Base-by-base conservation (phyloP, 2,797 vertebrate species). In the Ara ararauna region DNA sequence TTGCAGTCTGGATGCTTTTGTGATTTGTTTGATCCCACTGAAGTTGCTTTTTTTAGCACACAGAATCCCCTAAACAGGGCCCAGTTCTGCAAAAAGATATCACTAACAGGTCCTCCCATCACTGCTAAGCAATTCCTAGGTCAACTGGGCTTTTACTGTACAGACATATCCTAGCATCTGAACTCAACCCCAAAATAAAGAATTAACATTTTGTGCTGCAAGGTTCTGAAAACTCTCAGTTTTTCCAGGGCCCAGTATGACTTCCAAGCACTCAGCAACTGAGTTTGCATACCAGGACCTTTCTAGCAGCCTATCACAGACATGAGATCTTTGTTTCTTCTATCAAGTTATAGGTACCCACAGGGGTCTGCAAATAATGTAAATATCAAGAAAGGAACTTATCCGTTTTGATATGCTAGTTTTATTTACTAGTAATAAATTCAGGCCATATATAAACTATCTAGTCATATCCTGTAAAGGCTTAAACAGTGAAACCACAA, bases 401-500 rank as follows among this genome's bases (percentile, higher is more conserved):
- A 76, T 70, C 44, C 9, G 45, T 66, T 89, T 75, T 80, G 36
- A 85, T 71, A 30, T 79, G 45, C 56, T 72, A 56, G 38, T 80
- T 87, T 89, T 82, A 65, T 60, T 74, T 78, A 62, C 91, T 90
- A 94, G 83, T 85, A 93, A 79, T 91, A 76, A 75, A 93, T 56
- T 86, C 53, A 93, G 77, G 50, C 30, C 8, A 8, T 21, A 61
- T 85, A 95, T 89, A 90, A 94, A 94, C 75, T 85, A 75, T 62
- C 62, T 51, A 74, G 78, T 94, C 93, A 96, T 47, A 92, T 91
- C 85, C 85, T 96, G 87, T 62, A 78, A 75, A 87, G 71, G 34
- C 77, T 95, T 90, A 96, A 94, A 90, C 91, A 92, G 80, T 50
- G 89, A 95, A 97, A 96, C 94, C 96, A 90, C 93, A 91, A 70